These are phyloP conservation scores for Catostomus latipinnis DNA, from an alignment of 2,797 vertebrate genomes.

Conservation along the genomic window DNA sequence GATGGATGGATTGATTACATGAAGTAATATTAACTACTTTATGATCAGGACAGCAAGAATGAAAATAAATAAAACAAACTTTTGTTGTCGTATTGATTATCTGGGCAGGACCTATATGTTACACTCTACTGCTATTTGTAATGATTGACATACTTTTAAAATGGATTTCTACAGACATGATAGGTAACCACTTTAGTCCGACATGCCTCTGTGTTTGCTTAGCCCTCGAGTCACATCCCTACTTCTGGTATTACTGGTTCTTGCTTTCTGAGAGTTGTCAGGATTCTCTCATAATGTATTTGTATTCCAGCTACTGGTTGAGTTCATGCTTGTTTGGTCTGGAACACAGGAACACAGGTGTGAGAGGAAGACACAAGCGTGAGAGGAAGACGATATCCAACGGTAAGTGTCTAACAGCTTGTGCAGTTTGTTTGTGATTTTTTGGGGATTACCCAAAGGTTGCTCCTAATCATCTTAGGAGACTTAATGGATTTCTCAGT, in stretches of 20 bases:
- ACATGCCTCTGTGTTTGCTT: conserved; percentile 30
- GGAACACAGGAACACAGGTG: too few relatives aligned
- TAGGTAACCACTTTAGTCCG: conserved; percentile 9
- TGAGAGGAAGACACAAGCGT: too few relatives aligned
- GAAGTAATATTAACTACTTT: background rate
- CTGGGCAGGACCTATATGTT: background rate
- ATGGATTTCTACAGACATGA: conserved; percentile 37
- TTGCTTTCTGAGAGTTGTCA: conserved; percentile 39
- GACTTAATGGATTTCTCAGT: too few relatives aligned
- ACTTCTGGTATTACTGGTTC: conserved; percentile 61
- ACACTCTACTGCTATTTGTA: conserved; percentile 1
- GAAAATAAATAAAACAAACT: conserved; percentile 22
- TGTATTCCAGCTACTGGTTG: conserved; percentile 26
- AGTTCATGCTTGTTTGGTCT: conserved; percentile 47
- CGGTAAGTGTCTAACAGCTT: conserved; percentile 28
- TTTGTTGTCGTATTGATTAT: background rate
- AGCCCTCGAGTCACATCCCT: conserved; percentile 31
- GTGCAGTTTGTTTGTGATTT: background rate
- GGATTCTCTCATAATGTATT: conserved; percentile 34
- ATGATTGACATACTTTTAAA: conserved; percentile 19
- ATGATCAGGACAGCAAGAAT: background rate
- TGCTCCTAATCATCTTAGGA: too few relatives aligned
- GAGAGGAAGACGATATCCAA: background rate
- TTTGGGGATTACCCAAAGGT: too few relatives aligned
- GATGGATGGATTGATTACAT: too few relatives aligned